These are phyloP conservation scores for Drosophila persimilis DNA, from an alignment of 1,140 invertebrate species.

Conservation along the genomic window DNA sequence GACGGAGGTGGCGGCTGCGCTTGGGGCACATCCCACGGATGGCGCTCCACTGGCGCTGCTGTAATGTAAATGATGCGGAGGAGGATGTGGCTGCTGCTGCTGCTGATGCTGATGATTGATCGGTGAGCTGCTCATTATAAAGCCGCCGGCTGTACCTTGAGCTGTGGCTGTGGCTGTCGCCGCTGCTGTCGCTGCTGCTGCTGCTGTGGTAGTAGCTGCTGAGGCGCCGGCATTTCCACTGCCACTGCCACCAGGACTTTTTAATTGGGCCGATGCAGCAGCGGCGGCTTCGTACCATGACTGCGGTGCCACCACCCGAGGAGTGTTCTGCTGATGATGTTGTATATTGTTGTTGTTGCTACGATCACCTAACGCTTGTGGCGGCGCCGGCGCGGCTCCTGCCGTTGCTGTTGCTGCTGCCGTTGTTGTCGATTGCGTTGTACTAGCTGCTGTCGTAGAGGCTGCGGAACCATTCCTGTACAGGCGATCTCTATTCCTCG, in stretches of 20 bases:
- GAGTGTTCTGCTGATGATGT: slow-evolving; percentile 55
- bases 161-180: too few relatives aligned
- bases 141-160: slow-evolving; percentile 58
- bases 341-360: slow-evolving; percentile 76
- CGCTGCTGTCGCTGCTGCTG: too few relatives aligned
- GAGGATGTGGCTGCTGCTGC: slow-evolving; percentile 45
- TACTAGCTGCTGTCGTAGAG: slow-evolving; percentile 32
- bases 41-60: slow-evolving; percentile 44
- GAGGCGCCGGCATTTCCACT: slow-evolving; percentile 82
- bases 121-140: slow-evolving; percentile 76
- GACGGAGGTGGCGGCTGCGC: slow-evolving; percentile 55
- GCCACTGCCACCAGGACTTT: slow-evolving; percentile 83
- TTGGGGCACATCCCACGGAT: slow-evolving; percentile 8
- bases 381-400: slow-evolving; percentile 36
- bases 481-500: slow-evolving; percentile 66
- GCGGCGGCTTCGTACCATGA: slow-evolving; percentile 82
- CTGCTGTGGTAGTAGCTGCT: slow-evolving; percentile 44
- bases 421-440: slow-evolving; percentile 60
- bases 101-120: slow-evolving; percentile 63
- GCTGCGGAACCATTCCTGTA: slow-evolving; percentile 75
- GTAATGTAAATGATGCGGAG: slow-evolving; percentile 52
- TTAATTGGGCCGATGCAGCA: slow-evolving; percentile 74
- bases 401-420: slow-evolving; percentile 48
- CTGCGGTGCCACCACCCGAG: slow-evolving; percentile 62
- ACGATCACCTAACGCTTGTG: slow-evolving; percentile 70